A percentile compares a stretch with the other conserved stretches of the same genome.
These are phyloP conservation scores for Diadumene lineata DNA, from an alignment of 92 coral and sea anemone species.

Conservation along the genomic window DNA sequence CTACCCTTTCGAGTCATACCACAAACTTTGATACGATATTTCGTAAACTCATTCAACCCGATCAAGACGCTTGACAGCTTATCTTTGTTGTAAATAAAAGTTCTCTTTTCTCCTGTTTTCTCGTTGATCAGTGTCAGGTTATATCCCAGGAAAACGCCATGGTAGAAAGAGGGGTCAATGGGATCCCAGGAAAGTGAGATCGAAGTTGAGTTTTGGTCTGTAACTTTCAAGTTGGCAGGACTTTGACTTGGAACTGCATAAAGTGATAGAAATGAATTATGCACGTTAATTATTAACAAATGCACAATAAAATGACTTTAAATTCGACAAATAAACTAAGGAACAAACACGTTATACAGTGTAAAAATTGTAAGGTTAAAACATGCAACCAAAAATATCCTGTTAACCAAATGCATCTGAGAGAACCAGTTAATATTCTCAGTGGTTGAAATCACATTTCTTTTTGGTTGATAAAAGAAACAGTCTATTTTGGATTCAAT, in stretches of 20 bases:
- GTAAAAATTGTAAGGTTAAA: too few species aligned
- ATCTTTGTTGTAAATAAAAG: neutral
- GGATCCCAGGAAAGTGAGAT: slow-evolving; percentile 56
- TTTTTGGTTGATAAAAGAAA: too few species aligned
- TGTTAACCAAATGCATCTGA: too few species aligned
- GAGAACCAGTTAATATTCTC: too few species aligned
- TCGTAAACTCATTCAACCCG: slow-evolving; percentile 35
- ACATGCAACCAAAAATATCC: too few species aligned
- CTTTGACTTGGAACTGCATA: slow-evolving; percentile 37
- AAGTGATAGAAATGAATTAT: too few species aligned
- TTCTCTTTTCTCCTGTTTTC: slow-evolving; percentile 9
- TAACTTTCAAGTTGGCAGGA: slow-evolving; percentile 48
- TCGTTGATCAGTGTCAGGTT: slow-evolving; percentile 32
- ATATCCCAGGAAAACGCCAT: slow-evolving; percentile 66
- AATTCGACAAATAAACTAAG: too few species aligned
- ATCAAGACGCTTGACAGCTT: neutral
- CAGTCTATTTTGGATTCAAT: too few species aligned
- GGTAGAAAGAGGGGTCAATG: slow-evolving; percentile 22
- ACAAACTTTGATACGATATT: slow-evolving; percentile 39
- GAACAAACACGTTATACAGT: too few species aligned
- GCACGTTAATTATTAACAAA: too few species aligned
- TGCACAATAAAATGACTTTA: too few species aligned
- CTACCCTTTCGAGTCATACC: slow-evolving; percentile 65
- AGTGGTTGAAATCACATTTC: too few species aligned
- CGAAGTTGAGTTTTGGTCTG: slow-evolving; percentile 40